These are phyloP conservation scores for Linurgus olivaceus DNA, from an alignment of 2,797 vertebrate species.

Conservation along the genomic window DNA sequence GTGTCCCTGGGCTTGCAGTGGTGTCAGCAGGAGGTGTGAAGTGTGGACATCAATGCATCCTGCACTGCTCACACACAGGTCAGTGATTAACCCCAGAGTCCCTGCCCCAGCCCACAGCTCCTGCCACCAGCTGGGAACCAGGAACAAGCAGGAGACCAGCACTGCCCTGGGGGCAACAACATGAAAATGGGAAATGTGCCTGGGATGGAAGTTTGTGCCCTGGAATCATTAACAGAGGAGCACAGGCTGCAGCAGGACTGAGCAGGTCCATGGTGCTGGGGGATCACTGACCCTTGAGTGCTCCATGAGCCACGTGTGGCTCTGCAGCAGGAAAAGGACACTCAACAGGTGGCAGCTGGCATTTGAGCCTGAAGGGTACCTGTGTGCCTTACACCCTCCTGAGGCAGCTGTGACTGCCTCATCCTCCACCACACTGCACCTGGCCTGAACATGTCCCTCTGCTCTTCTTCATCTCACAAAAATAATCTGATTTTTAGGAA, in stretches of 20 bases:
- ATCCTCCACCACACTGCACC: not conserved
- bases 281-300: not conserved
- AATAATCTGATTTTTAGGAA: not conserved
- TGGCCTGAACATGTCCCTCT: not conserved
- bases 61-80: accelerated
- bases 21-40: not conserved
- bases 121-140: not conserved
- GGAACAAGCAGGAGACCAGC: not conserved
- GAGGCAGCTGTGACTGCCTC: not conserved
- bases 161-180: not conserved
- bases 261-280: not conserved
- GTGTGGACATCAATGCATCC: not conserved
- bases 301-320: accelerated
- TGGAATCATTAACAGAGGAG: not conserved
- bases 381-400: not conserved
- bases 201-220: not conserved
- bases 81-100: not conserved
- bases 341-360: not conserved
- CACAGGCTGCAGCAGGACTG: not conserved
- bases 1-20: not conserved
- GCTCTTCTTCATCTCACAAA: not conserved
- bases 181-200: not conserved
- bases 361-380: not conserved
- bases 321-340: not conserved
- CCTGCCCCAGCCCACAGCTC: not conserved